These are phyloP conservation scores for Helarctos malayanus DNA, from an alignment of 2,797 vertebrate species.

Conservation along the genomic window DNA sequence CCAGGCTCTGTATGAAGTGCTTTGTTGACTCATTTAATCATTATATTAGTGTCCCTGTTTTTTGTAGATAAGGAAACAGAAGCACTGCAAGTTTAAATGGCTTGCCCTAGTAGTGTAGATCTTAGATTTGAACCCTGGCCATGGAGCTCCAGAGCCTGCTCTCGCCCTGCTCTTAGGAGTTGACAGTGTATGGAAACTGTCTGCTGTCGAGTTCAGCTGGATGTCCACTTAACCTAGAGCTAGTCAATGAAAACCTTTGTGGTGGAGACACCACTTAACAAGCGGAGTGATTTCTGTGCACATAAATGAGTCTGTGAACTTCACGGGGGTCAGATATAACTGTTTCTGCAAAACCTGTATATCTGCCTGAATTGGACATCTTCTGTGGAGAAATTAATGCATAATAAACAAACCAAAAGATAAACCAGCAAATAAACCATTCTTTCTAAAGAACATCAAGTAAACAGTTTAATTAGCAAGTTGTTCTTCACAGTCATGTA, in stretches of 20 bases:
- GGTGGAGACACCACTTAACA: background rate
- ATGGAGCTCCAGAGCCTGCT: background rate
- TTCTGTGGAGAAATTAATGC: background rate
- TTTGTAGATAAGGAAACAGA: background rate
- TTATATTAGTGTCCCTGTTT: background rate
- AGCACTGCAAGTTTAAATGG: background rate
- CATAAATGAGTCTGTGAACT: background rate
- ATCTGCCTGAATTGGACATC: background rate
- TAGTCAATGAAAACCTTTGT: background rate
- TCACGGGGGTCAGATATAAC: background rate
- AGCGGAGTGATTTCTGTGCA: background rate
- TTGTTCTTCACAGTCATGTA: background rate
- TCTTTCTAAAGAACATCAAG: background rate
- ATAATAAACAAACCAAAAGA: slow-evolving; percentile 41
- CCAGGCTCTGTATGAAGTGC: background rate
- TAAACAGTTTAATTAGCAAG: slow-evolving; percentile 34
- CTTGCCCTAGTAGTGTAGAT: background rate
- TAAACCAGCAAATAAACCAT: background rate
- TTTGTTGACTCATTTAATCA: background rate
- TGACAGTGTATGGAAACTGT: background rate
- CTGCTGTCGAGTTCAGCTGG: background rate
- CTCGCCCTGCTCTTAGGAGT: background rate
- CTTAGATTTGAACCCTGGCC: background rate
- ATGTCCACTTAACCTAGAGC: background rate
- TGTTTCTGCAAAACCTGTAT: slow-evolving; percentile 29